Conservation (phyloP, 1,140 invertebrate genomes). For the Drosophila arawakana region DNA sequence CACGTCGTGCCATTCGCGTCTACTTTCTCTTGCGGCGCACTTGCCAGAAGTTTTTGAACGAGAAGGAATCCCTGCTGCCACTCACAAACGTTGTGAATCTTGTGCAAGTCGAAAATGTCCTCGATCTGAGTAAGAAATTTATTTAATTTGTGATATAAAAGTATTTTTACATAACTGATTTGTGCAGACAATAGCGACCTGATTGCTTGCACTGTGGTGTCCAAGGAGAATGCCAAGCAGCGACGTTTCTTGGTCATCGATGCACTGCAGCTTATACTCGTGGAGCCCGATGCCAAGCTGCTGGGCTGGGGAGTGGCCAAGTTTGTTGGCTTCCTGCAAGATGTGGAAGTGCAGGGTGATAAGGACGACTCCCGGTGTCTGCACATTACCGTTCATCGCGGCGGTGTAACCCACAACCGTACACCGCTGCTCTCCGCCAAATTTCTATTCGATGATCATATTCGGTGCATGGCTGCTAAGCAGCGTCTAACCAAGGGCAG, state of each 20-base stretch:
- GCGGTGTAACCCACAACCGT: conserved; percentile 87
- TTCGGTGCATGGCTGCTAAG: conserved; percentile 98
- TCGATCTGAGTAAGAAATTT: conserved; percentile 94
- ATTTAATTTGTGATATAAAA: neutral
- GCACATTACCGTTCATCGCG: conserved; percentile 96
- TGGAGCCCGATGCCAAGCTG: conserved; percentile 96
- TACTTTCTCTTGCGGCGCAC: conserved; percentile 96
- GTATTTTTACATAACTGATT: neutral
- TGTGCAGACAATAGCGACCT: conserved; percentile 97
- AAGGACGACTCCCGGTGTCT: conserved; percentile 98
- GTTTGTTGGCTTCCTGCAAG: conserved; percentile 94
- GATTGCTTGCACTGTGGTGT: conserved; percentile 96
- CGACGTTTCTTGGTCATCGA: conserved; percentile 98
- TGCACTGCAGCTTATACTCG: conserved; percentile 96
- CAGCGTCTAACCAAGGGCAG: conserved; percentile 94
- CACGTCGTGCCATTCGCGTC: conserved; percentile 95
- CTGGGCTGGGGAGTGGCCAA: conserved; percentile 99
- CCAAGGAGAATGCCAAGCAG: conserved; percentile 95
- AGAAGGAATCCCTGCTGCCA: conserved; percentile 94
- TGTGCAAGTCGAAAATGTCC: conserved; percentile 95
- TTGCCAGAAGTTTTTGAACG: conserved; percentile 91
- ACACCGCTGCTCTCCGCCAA: conserved; percentile 94
- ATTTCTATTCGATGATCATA: conserved; percentile 99
- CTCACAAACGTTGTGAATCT: conserved; percentile 95
- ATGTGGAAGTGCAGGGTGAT: conserved; percentile 93